A percentile compares a stretch with the other conserved stretches of the same genome.
Evolutionary conservation across 2,888 invertebrate genomes (phyloP).

Genomic region (Diarsia dahlii): DNA sequence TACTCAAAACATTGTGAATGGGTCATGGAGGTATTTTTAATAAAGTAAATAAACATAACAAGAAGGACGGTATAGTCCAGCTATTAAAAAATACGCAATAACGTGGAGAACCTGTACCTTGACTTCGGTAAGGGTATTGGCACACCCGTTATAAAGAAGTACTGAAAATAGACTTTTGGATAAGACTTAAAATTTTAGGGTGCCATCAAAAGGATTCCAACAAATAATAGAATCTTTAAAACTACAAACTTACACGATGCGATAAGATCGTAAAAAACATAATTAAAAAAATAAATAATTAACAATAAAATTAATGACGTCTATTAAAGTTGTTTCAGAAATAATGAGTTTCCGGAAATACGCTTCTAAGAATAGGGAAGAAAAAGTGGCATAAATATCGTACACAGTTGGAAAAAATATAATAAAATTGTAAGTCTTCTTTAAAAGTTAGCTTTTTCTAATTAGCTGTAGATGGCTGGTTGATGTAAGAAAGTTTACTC

Average conservation of each 20-base stretch:
- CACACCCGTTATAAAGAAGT: background rate
- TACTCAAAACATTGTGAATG: too few relatives aligned
- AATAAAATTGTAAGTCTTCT: background rate
- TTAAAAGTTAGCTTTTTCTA: background rate
- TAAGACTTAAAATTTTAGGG: background rate
- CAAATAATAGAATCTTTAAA: background rate
- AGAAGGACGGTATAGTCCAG: too few relatives aligned
- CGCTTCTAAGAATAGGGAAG: background rate
- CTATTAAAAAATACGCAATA: too few relatives aligned
- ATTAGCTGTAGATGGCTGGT: background rate
- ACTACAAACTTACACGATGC: background rate
- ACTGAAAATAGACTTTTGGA: background rate
- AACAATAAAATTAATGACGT: constrained; percentile 4
- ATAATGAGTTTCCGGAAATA: constrained; percentile 12
- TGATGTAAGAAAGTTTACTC: background rate
- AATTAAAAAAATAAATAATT: too few relatives aligned
- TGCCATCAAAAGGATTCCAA: background rate
- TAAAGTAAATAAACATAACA: too few relatives aligned
- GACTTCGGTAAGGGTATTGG: too few relatives aligned
- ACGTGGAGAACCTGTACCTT: too few relatives aligned
- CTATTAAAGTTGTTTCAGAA: background rate
- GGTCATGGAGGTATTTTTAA: too few relatives aligned
- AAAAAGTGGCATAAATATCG: background rate
- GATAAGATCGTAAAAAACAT: too few relatives aligned
- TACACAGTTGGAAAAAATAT: background rate